Evolutionary conservation across 2,797 vertebrate genomes (phyloP).

Genomic region (Cercopithecus petaurista): DNA sequence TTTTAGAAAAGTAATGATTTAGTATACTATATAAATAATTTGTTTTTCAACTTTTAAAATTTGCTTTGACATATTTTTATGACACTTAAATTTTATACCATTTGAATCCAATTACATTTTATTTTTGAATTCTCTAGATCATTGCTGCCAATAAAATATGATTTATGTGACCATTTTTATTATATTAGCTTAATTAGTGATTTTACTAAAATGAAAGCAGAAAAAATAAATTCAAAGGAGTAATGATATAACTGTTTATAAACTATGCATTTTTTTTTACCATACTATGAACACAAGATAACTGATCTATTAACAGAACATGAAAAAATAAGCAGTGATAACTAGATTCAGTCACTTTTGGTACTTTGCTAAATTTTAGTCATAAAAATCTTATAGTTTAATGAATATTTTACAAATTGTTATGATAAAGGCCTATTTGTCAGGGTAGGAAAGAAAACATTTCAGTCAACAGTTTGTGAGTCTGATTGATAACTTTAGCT

Average conservation of each 20-base stretch:
- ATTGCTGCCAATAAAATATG: conserved; percentile 8
- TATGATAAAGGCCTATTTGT: not conserved
- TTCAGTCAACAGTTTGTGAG: not conserved
- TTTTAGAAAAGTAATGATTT: not conserved
- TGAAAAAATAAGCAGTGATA: not conserved
- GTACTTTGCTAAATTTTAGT: not conserved
- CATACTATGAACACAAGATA: not conserved
- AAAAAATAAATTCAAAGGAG: not conserved
- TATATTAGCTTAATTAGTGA: not conserved
- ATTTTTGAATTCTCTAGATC: not conserved
- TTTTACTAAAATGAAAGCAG: conserved; percentile 32
- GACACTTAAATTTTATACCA: not conserved
- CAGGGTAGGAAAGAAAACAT: not conserved
- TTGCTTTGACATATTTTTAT: not conserved
- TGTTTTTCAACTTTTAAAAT: not conserved
- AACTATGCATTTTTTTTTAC: not conserved
- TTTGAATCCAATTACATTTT: not conserved
- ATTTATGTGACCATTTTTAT: not conserved
- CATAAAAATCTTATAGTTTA: not conserved
- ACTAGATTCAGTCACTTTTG: not conserved
- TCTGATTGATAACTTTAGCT: not conserved
- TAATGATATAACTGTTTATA: not conserved
- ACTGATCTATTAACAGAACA: not conserved
- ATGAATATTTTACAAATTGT: not conserved
- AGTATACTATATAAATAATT: not conserved